Percentiles rank a stretch among this genome's conserved stretches.
phyloP scores from a whole-genome alignment of 1,140 invertebrate genomes.

The Calliphora vicina region DNA sequence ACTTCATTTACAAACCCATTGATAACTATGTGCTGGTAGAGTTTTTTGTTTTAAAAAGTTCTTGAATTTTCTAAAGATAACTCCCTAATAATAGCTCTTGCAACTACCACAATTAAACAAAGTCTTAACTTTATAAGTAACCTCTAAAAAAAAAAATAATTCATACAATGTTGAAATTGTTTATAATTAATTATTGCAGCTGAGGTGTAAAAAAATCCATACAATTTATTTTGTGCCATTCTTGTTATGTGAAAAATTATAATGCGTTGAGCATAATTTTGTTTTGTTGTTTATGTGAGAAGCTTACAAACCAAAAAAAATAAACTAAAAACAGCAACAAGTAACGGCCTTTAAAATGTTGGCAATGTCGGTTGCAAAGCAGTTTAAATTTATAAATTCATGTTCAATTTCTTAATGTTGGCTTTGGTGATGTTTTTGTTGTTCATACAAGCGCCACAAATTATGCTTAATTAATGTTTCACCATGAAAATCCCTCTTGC shows the following conservation, averaged over 20 bases:
- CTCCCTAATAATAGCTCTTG: too few species aligned
- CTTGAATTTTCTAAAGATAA: too few species aligned
- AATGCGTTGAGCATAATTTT: not conserved
- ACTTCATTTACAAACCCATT: too few species aligned
- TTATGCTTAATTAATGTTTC: conserved; percentile 31
- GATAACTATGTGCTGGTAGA: too few species aligned
- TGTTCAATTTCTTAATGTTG: not conserved
- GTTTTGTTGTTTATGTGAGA: not conserved
- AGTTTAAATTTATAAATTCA: not conserved
- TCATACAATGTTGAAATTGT: not conserved
- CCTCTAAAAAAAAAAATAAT: too few species aligned
- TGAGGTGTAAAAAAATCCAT: not conserved
- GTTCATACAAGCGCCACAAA: conserved; percentile 20
- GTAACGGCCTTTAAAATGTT: not conserved
- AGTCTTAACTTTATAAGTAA: too few species aligned
- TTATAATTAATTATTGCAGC: not conserved
- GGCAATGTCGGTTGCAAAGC: not conserved
- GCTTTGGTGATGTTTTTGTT: not conserved
- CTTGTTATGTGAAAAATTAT: not conserved
- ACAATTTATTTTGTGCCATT: not conserved
- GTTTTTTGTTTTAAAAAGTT: too few species aligned
- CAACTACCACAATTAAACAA: too few species aligned
- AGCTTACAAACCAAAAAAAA: not conserved
- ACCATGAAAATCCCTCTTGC: not conserved
- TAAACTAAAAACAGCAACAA: not conserved